These are phyloP conservation scores for Petrocephalus microphthalmus DNA, from an alignment of 2,113 vertebrate genomes.

Conservation along the genomic window DNA sequence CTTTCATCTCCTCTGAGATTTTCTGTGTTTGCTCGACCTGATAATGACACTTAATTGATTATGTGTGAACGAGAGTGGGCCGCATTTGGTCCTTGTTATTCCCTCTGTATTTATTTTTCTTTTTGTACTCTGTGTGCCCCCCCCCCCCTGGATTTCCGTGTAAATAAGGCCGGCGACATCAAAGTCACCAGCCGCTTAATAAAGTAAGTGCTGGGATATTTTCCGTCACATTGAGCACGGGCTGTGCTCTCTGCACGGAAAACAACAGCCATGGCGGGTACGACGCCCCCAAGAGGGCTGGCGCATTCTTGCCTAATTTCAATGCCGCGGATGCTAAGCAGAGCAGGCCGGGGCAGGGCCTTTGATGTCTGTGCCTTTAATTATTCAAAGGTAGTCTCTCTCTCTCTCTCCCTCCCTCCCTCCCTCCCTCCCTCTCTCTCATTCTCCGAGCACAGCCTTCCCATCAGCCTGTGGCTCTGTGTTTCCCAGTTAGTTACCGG, in stretches of 20 bases:
- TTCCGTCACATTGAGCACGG: constrained; percentile 3
- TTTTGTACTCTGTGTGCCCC: background rate
- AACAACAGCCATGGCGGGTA: background rate
- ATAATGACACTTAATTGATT: constrained; percentile 8
- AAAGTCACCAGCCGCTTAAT: background rate
- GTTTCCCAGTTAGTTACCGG: background rate
- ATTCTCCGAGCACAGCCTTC: background rate
- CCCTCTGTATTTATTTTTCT: background rate
- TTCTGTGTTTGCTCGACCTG: background rate
- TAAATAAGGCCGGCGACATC: background rate
- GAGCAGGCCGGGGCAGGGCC: background rate
- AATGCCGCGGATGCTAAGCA: background rate
- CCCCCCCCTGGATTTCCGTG: background rate
- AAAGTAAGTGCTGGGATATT: constrained; percentile 1
- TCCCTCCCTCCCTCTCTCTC: background rate
- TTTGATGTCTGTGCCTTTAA: constrained; percentile 19
- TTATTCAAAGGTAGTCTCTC: background rate
- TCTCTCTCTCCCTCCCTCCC: background rate
- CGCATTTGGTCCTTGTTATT: background rate
- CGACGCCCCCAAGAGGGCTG: background rate
- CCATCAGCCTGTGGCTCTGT: background rate
- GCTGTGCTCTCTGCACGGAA: background rate
- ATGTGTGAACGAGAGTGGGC: background rate
- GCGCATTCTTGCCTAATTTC: background rate
- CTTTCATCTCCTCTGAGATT: background rate